These are phyloP conservation scores for Buphagus erythrorhynchus DNA, from an alignment of 2,797 vertebrate species.

Conservation along the genomic window DNA sequence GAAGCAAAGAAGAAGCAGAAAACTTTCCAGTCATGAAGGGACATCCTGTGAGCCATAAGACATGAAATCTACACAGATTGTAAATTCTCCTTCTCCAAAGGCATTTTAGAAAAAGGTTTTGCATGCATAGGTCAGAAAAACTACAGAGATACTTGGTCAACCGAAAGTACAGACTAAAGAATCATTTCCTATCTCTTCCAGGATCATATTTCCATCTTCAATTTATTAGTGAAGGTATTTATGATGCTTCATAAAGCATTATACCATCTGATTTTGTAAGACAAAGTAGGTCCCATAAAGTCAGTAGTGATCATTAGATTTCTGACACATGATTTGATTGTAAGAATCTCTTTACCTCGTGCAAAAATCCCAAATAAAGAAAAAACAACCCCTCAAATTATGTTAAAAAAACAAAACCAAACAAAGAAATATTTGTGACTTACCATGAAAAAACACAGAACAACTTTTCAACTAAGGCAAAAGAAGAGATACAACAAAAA, in stretches of 20 bases:
- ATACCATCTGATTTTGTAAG: neutral
- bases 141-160: neutral
- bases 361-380: neutral
- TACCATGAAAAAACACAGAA: neutral
- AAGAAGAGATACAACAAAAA: neutral
- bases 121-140: neutral
- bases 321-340: neutral
- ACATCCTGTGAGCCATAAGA: neutral
- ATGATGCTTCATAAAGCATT: neutral
- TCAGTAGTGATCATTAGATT: neutral
- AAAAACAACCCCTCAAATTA: accelerated
- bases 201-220: neutral
- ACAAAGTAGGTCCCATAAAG: neutral
- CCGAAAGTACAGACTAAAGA: neutral
- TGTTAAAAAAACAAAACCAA: neutral
- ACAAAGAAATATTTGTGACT: neutral
- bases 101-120: neutral
- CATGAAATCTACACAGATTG: neutral
- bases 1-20: neutral
- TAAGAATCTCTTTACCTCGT: neutral
- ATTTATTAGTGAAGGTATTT: neutral
- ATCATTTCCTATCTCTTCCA: neutral
- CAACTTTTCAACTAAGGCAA: neutral
- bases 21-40: neutral
- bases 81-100: neutral